Conservation (phyloP, 2,888 invertebrate species). For the Dermolepida albohirtum region DNA sequence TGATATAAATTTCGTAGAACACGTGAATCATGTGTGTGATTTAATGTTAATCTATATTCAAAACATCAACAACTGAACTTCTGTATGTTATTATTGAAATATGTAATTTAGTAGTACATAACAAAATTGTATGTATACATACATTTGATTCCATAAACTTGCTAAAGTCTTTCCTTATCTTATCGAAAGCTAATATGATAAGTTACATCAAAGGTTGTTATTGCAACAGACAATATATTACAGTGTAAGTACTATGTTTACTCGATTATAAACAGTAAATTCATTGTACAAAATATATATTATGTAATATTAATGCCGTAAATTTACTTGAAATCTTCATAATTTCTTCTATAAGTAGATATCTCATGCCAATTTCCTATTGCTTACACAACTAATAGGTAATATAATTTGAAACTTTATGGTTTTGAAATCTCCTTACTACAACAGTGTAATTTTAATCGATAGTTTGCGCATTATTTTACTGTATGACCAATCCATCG, state of each 20-base stretch:
- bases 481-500: too few relatives aligned
- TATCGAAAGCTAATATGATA: conserved; percentile 19
- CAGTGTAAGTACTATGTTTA: background rate
- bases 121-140: background rate
- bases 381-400: too few relatives aligned
- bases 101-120: background rate
- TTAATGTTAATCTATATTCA: background rate
- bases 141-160: background rate
- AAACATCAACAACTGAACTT: background rate
- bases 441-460: too few relatives aligned
- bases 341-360: too few relatives aligned
- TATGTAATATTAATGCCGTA: too few relatives aligned
- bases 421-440: too few relatives aligned
- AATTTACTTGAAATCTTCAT: too few relatives aligned
- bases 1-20: background rate
- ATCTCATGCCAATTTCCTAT: too few relatives aligned
- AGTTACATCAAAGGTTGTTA: conserved; percentile 19
- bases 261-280: too few relatives aligned
- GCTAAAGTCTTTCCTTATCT: conserved; percentile 22
- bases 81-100: background rate
- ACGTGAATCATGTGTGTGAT: background rate
- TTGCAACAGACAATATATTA: conserved; percentile 18
- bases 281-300: background rate
- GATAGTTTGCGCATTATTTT: too few relatives aligned
- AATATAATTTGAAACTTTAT: too few relatives aligned